These are phyloP conservation scores for Anarhynchus alexandrinus DNA, from an alignment of 2,113 vertebrate genomes.

Conservation along the genomic window DNA sequence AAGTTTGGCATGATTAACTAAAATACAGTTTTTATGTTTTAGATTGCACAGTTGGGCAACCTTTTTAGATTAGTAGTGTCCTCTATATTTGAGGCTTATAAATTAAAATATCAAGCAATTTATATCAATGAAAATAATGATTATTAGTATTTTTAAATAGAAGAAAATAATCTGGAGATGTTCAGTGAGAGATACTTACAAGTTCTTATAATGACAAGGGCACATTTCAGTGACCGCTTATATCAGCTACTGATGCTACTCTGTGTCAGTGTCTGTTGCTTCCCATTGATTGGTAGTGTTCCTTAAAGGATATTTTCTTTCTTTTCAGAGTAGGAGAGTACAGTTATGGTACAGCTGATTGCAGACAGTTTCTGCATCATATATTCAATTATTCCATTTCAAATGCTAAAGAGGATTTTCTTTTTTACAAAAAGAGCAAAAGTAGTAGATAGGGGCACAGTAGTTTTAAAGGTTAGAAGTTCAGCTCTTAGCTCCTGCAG, in stretches of 20 bases:
- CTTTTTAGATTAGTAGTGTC: neutral
- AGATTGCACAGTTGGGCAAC: neutral
- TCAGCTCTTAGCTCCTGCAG: neutral
- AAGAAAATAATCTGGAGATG: neutral
- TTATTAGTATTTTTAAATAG: neutral
- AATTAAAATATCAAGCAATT: neutral
- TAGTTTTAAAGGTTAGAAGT: neutral
- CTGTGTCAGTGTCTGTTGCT: neutral
- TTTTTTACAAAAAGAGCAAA: neutral
- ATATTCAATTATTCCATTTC: neutral
- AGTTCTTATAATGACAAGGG: neutral
- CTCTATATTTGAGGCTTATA: neutral
- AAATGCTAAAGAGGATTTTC: neutral
- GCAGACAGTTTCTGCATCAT: neutral
- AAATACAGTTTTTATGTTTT: neutral
- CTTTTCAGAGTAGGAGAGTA: neutral
- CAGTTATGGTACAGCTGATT: neutral
- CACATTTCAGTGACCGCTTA: neutral
- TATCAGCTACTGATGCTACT: neutral
- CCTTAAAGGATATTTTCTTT: neutral
- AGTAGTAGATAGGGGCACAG: neutral
- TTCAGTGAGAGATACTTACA: neutral
- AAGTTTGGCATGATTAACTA: neutral
- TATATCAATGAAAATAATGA: neutral
- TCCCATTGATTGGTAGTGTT: neutral